A percentile compares a stretch with the other conserved stretches of the same genome.
These are phyloP conservation scores for Okapia johnstoni DNA, from an alignment of 2,113 vertebrate species.

Conservation along the genomic window DNA sequence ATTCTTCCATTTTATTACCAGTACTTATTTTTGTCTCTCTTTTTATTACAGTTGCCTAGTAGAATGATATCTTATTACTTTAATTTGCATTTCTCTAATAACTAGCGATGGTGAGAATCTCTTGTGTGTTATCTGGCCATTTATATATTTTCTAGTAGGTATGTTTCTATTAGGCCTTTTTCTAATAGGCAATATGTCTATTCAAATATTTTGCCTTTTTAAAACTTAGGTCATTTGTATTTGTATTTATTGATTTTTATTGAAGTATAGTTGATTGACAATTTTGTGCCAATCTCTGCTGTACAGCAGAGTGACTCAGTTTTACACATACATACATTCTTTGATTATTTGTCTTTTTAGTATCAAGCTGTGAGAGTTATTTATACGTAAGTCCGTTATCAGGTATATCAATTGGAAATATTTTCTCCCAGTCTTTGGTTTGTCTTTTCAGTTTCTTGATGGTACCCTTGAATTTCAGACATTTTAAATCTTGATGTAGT, in stretches of 20 bases:
- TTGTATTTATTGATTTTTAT: neutral
- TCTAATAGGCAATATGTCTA: neutral
- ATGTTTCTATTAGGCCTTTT: neutral
- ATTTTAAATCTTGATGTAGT: neutral
- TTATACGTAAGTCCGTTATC: neutral
- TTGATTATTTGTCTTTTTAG: neutral
- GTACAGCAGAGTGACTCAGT: neutral
- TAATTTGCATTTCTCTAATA: neutral
- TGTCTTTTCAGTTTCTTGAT: neutral
- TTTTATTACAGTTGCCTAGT: neutral
- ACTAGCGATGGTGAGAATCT: neutral
- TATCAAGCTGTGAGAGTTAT: neutral
- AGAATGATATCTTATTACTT: neutral
- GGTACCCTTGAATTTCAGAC: neutral
- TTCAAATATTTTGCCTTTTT: neutral
- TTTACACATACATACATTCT: neutral
- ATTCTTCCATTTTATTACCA: neutral
- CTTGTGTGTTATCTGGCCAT: neutral
- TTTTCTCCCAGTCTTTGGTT: neutral
- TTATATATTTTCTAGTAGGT: neutral
- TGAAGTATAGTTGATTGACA: neutral
- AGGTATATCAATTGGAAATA: neutral
- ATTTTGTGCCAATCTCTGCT: neutral
- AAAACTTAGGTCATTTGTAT: neutral
- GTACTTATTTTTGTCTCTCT: neutral